Evolutionary conservation across 2,888 invertebrate species (phyloP), one percentile per base, ranked within the genome.

Genomic region (Scrobipalpa costella): DNA sequence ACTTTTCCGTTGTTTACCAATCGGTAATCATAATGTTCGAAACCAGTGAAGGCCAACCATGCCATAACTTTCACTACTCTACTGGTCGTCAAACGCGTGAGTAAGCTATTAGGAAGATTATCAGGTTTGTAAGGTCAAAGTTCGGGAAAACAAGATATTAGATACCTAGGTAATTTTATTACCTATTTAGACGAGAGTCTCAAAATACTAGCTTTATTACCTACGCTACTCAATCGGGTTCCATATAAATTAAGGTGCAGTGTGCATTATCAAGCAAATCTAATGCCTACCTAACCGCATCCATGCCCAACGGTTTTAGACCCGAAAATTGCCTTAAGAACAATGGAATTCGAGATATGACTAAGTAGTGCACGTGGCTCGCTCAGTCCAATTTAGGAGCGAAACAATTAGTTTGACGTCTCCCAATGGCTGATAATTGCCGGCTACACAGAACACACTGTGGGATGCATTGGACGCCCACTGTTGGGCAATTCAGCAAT

Each of bases 401-500:
- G 72, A 74, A 75, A 74, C 78, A 77, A 81, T 77, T 81, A 78
- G 67, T 66, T 63, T 66, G 70, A 70, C 71, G 70, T 70, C 75
- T 76, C 68, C 73, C 71, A 72, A 73, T 72, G 67, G 73, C 67
- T 71, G 15, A 69, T 75, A 76, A 76, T 75, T 76, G 74, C 63
- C 64, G 63, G 67, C 61, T 68, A 67, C 67, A n/a, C n/a, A n/a
- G n/a, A n/a, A n/a, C n/a, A 60, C 65, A 36, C 67, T 71, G 72
- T 73, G 68, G 69, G 71, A 67, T 68, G 72, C 69, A 70, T 71
- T 68, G 71, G 69, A 70, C 71, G 68, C 67, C 71, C 70, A 76
- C 72, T 71, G 70, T 78, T 81, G 76, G 75, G 79, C 77, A 80
- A 84, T 76, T 75, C 69, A 68, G 75, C 76, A 81, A 83, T 84